Conservation (phyloP, 2,888 invertebrate species). For the Standfussiana lucernea region DNA sequence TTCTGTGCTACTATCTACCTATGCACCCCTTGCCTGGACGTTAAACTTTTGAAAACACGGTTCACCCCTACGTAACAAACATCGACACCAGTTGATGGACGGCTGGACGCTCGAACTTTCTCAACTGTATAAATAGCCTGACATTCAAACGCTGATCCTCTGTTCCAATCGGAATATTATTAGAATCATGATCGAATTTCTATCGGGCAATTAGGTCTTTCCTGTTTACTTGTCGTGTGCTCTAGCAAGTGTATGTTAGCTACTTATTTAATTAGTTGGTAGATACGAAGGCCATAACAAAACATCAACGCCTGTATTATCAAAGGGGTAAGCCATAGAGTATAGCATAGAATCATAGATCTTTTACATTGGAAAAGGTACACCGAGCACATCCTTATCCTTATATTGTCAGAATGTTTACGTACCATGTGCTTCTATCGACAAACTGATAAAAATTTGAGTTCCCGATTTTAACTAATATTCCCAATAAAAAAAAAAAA, state of each 20-base stretch:
- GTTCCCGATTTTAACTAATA: background rate
- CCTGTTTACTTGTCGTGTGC: conserved; percentile 30
- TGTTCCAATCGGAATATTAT: conserved; percentile 64
- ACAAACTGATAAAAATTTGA: background rate
- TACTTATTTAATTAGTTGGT: conserved; percentile 35
- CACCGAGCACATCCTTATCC: background rate
- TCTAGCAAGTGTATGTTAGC: background rate
- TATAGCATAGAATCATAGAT: background rate
- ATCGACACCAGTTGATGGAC: conserved; percentile 71
- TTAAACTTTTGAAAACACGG: background rate
- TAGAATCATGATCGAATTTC: conserved; percentile 75
- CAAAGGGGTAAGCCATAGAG: background rate
- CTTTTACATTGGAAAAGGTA: background rate
- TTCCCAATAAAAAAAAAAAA: background rate
- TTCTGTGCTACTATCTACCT: background rate
- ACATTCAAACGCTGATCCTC: conserved; percentile 71
- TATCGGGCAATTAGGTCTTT: conserved; percentile 39
- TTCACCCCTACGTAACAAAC: conserved; percentile 61
- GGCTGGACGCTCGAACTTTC: conserved; percentile 74
- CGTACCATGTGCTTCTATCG: background rate
- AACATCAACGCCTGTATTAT: background rate
- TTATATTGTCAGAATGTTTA: background rate
- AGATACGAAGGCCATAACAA: background rate
- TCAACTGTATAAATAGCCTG: conserved; percentile 72
- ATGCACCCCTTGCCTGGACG: background rate